phyloP scores from a whole-genome alignment of 2,888 invertebrate species.

The Antheraea assamensis region DNA sequence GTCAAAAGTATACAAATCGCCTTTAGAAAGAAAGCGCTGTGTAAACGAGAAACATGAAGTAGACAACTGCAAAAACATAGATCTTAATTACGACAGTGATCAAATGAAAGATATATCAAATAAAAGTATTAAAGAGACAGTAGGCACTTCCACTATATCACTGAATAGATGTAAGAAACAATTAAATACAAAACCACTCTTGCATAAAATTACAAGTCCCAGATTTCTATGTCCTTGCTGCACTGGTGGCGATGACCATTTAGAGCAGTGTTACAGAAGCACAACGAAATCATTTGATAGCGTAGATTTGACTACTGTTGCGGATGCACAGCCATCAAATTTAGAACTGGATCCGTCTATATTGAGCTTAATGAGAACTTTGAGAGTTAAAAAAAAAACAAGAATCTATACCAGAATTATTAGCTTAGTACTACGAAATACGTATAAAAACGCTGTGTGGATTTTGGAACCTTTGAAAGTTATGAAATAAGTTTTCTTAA shows the following conservation, averaged over 20 bases:
- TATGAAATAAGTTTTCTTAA: constrained; percentile 18
- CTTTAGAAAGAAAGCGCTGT: constrained; percentile 31
- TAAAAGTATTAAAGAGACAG: constrained; percentile 36
- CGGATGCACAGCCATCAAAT: constrained; percentile 37
- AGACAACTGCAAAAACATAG: neutral
- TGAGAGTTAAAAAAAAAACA: constrained; percentile 41
- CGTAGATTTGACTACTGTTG: constrained; percentile 48
- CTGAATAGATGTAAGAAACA: constrained; percentile 31
- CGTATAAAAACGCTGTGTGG: constrained; percentile 49
- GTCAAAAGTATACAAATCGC: constrained; percentile 59
- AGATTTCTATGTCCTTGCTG: constrained; percentile 64
- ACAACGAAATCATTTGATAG: constrained; percentile 57
- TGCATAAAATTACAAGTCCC: constrained; percentile 44
- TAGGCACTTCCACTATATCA: constrained; percentile 43
- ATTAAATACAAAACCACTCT: constrained; percentile 27
- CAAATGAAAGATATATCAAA: constrained; percentile 15
- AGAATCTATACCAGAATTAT: constrained; percentile 48
- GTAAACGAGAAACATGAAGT: neutral
- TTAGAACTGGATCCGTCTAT: constrained; percentile 59
- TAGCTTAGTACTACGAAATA: constrained; percentile 48
- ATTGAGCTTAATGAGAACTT: constrained; percentile 54
- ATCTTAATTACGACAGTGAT: neutral
- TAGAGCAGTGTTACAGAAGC: constrained; percentile 37
- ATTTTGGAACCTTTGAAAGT: constrained; percentile 34
- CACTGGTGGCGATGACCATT: constrained; percentile 46